A percentile compares a stretch with the other conserved stretches of the same genome.
These are phyloP conservation scores for Chloromyia formosa DNA, from an alignment of 2,888 invertebrate species.

Conservation along the genomic window DNA sequence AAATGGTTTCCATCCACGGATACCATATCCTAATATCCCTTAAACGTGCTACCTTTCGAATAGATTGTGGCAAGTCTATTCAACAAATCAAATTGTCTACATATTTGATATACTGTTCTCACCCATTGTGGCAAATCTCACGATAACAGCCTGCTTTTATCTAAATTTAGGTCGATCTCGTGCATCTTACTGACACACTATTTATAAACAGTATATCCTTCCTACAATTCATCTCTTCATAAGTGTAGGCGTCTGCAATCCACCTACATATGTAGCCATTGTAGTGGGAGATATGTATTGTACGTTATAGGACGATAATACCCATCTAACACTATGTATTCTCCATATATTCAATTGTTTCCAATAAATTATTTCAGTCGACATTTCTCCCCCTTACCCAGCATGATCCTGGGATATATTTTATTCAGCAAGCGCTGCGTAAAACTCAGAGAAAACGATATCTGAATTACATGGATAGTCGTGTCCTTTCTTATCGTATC, in stretches of 20 bases:
- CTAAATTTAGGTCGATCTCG: slow-evolving; percentile 17
- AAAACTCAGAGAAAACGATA: neutral
- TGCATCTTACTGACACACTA: slow-evolving; percentile 1
- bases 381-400: slow-evolving; percentile 17
- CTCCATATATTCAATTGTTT: slow-evolving; percentile 24
- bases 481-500: neutral
- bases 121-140: slow-evolving; percentile 11
- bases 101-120: slow-evolving; percentile 5
- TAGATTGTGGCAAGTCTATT: slow-evolving; percentile 2
- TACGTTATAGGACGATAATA: neutral
- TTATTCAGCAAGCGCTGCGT: neutral
- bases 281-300: neutral
- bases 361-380: slow-evolving; percentile 34
- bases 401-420: neutral
- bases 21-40: neutral
- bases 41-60: neutral
- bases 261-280: neutral
- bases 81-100: slow-evolving; percentile 9
- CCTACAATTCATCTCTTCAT: neutral
- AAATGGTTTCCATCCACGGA: too few species aligned
- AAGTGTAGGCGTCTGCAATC: neutral
- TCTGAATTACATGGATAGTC: neutral
- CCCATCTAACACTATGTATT: neutral
- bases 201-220: slow-evolving; percentile 3
- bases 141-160: slow-evolving; percentile 6